phyloP scores from a whole-genome alignment of 2,888 invertebrate genomes.

The Amiota minor region DNA sequence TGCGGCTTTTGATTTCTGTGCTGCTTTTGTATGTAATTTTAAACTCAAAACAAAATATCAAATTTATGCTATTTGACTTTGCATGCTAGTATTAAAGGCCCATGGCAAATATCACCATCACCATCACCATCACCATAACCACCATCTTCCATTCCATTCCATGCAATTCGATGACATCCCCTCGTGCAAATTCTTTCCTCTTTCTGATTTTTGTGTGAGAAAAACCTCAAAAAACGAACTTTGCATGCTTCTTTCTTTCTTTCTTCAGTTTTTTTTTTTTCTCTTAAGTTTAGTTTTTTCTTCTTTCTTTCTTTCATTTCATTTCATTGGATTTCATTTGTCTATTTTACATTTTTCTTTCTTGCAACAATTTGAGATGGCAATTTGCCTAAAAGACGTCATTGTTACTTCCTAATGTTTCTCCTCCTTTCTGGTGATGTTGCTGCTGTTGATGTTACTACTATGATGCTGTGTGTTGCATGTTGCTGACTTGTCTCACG shows the following conservation, averaged over 20 bases:
- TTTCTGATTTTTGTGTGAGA: too few species aligned
- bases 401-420: constrained; percentile 10
- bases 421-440: constrained; percentile 30
- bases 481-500: constrained; percentile 16
- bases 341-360: not conserved
- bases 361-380: constrained; percentile 52
- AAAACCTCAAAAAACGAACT: not conserved
- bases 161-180: too few species aligned
- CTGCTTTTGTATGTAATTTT: constrained; percentile 2
- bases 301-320: constrained; percentile 18
- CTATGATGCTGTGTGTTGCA: not conserved
- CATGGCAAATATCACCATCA: constrained; percentile 18
- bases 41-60: constrained; percentile 12
- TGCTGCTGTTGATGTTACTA: not conserved
- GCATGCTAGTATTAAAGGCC: constrained; percentile 43
- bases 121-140: not conserved
- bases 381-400: constrained; percentile 55
- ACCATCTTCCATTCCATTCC: too few species aligned
- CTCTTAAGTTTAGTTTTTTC: constrained; percentile 17
- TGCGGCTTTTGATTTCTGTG: constrained; percentile 55
- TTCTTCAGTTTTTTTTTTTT: too few species aligned
- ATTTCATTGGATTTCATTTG: constrained; percentile 2
- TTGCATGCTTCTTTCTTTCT: not conserved
- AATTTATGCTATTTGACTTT: constrained; percentile 31
- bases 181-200: too few species aligned